A percentile compares a stretch with the other conserved stretches of the same genome.
These are phyloP conservation scores for Ornithoptera priamus DNA, from an alignment of 2,888 invertebrate genomes.

Conservation along the genomic window DNA sequence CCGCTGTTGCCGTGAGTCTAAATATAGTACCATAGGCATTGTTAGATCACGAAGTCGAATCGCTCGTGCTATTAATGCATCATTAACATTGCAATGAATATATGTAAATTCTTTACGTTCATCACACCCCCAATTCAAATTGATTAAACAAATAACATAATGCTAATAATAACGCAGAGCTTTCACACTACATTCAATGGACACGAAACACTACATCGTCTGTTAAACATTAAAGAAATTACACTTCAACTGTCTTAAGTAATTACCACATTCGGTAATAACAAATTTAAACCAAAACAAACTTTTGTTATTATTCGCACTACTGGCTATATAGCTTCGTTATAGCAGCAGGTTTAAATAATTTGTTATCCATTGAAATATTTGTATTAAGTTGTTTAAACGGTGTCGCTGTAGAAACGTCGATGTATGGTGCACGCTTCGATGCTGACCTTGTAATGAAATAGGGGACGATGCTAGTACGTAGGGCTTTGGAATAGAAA, in stretches of 20 bases:
- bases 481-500: slow-evolving; percentile 46
- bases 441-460: slow-evolving; percentile 7
- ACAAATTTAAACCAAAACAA: slow-evolving; percentile 52
- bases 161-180: not conserved
- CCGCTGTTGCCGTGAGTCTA: slow-evolving; percentile 5
- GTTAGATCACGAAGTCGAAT: slow-evolving; percentile 7
- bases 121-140: not conserved
- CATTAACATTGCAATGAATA: not conserved
- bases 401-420: not conserved
- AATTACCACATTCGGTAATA: slow-evolving; percentile 33
- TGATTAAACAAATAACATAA: not conserved
- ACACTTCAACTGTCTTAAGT: not conserved
- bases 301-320: slow-evolving; percentile 50
- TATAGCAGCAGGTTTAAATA: not conserved
- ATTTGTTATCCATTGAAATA: slow-evolving; percentile 26
- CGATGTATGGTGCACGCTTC: slow-evolving; percentile 20
- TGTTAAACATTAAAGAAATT: not conserved
- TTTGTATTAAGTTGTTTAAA: not conserved
- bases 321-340: slow-evolving; percentile 47
- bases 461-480: slow-evolving; percentile 32
- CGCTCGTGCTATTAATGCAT: not conserved
- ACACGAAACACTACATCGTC: not conserved
- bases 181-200: not conserved
- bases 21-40: not conserved
- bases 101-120: not conserved